Evolutionary conservation across 2,797 vertebrate genomes (phyloP).

Genomic region (Anguilla pacifica): DNA sequence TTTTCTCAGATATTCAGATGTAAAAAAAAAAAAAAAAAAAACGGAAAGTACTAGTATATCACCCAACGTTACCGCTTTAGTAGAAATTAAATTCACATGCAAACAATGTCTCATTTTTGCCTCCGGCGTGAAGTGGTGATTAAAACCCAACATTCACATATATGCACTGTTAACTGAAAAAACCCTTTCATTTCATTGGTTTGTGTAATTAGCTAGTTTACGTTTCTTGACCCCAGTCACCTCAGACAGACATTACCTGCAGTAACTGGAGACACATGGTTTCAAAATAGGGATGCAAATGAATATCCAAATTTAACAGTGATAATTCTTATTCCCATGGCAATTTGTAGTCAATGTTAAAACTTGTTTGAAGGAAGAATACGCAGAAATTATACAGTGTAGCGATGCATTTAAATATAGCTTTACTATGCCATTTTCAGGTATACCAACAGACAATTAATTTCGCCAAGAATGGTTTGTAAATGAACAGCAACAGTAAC

Average conservation of each 20-base stretch:
- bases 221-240: not conserved
- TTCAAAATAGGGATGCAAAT: too few relatives aligned
- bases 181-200: not conserved
- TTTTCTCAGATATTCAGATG: not conserved
- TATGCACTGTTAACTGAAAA: not conserved
- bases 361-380: too few relatives aligned
- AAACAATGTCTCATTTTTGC: not conserved
- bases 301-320: too few relatives aligned
- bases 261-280: not conserved
- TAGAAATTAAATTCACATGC: not conserved
- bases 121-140: not conserved
- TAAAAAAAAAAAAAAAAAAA: not conserved
- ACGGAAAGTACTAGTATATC: not conserved
- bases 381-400: too few relatives aligned
- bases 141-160: not conserved
- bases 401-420: too few relatives aligned
- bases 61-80: not conserved
- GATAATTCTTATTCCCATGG: not conserved
- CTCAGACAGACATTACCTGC: not conserved
- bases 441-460: too few relatives aligned
- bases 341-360: too few relatives aligned
- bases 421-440: too few relatives aligned
- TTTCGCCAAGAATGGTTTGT: too few relatives aligned
- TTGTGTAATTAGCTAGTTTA: not conserved
- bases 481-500: too few relatives aligned